These are phyloP conservation scores for Cirrhinus mrigala DNA, from an alignment of 2,797 vertebrate genomes.

Conservation along the genomic window DNA sequence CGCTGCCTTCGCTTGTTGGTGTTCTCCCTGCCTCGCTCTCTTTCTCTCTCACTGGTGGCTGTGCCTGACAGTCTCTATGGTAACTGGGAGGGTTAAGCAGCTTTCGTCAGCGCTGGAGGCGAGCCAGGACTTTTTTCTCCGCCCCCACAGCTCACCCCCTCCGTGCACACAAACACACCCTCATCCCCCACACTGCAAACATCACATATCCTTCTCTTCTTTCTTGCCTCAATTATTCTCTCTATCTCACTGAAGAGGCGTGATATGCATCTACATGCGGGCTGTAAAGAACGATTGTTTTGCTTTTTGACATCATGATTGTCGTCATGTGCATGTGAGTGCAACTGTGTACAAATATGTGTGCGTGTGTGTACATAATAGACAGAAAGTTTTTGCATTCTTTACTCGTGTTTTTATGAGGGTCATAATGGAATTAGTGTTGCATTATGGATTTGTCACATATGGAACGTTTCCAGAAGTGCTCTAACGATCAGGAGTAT, in stretches of 20 bases:
- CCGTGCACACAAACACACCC: constrained; percentile 42
- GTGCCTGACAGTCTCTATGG: constrained; percentile 83
- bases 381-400: constrained; percentile 28
- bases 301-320: constrained; percentile 11
- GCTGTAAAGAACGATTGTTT: neutral
- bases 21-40: constrained; percentile 76
- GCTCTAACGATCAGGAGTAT: neutral
- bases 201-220: constrained; percentile 64
- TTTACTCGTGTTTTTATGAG: constrained; percentile 12
- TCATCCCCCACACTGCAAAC: constrained; percentile 63
- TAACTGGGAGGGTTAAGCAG: constrained; percentile 87
- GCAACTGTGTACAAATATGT: constrained; percentile 16
- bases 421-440: constrained; percentile 22
- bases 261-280: constrained; percentile 14
- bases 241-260: constrained; percentile 35
- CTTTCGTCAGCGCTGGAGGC: constrained; percentile 87
- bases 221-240: constrained; percentile 53
- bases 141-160: constrained; percentile 62
- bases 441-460: constrained; percentile 6
- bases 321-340: neutral
- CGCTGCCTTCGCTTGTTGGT: constrained; percentile 59
- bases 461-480: constrained; percentile 33
- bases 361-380: neutral
- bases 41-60: constrained; percentile 77
- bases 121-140: constrained; percentile 80